Conservation (phyloP, 2,113 vertebrate species). For the Polypterus senegalus region DNA sequence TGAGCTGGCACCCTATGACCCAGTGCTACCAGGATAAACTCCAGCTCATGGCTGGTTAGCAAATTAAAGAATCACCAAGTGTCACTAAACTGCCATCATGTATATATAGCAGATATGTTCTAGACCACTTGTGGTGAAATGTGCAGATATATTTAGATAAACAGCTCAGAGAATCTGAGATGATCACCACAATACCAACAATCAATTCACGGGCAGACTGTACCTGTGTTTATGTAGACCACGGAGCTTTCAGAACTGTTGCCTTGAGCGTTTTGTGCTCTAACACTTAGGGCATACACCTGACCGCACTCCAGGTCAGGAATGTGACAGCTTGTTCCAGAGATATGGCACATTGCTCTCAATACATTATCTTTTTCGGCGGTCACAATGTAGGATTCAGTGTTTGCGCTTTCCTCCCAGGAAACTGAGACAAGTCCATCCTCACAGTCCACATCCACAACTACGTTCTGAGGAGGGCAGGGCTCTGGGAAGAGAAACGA, state of each 20-base stretch:
- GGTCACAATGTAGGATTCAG: constrained; percentile 29
- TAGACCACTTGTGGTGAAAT: too few species aligned
- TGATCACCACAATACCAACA: background rate
- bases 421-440: constrained; percentile 22
- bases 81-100: too few species aligned
- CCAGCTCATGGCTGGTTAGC: too few species aligned
- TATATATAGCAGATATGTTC: too few species aligned
- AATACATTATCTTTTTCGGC: constrained; percentile 34
- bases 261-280: constrained; percentile 28
- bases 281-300: constrained; percentile 30
- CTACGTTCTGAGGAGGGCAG: constrained; percentile 39
- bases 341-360: constrained; percentile 32
- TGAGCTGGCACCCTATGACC: too few species aligned
- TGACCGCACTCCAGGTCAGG: constrained; percentile 44
- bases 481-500: constrained; percentile 33
- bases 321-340: constrained; percentile 34
- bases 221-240: constrained; percentile 39
- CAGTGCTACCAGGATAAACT: too few species aligned
- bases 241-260: constrained; percentile 35
- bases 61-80: too few species aligned
- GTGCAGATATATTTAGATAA: too few species aligned
- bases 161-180: too few species aligned
- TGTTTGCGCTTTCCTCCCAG: constrained; percentile 40
- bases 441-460: constrained; percentile 21
- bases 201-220: background rate